A percentile compares a stretch with the other conserved stretches of the same genome.
These are phyloP conservation scores for Siniperca obscura DNA, from an alignment of 2,797 vertebrate genomes.

Conservation along the genomic window DNA sequence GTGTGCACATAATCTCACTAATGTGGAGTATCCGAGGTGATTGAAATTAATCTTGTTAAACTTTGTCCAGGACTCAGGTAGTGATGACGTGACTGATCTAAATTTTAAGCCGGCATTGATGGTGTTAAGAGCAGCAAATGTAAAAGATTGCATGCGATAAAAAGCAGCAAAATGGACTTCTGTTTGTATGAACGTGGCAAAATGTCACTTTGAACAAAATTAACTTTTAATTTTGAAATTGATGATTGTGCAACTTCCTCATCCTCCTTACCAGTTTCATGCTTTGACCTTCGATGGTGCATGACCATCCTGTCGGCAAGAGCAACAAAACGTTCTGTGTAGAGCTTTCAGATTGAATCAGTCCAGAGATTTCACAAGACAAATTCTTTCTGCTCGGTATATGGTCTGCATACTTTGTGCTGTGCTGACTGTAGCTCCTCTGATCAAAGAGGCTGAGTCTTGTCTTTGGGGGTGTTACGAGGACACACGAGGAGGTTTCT, in stretches of 20 bases:
- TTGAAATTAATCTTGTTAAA: not conserved
- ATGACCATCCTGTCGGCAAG: not conserved
- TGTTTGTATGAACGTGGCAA: not conserved
- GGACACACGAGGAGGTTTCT: conserved; percentile 52
- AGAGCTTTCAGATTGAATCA: conserved; percentile 36
- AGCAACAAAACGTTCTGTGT: conserved; percentile 3
- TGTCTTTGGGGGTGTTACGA: conserved; percentile 33
- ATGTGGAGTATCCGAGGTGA: not conserved
- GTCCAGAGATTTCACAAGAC: conserved; percentile 24
- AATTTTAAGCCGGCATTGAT: not conserved
- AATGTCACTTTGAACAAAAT: conserved; percentile 1
- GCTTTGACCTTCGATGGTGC: not conserved
- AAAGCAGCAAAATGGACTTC: not conserved
- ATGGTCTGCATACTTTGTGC: conserved; percentile 31
- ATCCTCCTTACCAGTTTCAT: not conserved
- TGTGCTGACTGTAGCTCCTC: conserved; percentile 26
- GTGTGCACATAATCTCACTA: not conserved
- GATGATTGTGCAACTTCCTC: not conserved
- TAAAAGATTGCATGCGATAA: not conserved
- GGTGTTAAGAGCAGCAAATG: not conserved
- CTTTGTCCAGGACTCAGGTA: not conserved
- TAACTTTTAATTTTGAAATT: not conserved
- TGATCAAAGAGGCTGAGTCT: conserved; percentile 65
- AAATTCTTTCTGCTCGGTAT: not conserved
- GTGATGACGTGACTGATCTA: not conserved